phyloP scores from a whole-genome alignment of 2,797 vertebrate genomes.

The Enteromius viviparus region DNA sequence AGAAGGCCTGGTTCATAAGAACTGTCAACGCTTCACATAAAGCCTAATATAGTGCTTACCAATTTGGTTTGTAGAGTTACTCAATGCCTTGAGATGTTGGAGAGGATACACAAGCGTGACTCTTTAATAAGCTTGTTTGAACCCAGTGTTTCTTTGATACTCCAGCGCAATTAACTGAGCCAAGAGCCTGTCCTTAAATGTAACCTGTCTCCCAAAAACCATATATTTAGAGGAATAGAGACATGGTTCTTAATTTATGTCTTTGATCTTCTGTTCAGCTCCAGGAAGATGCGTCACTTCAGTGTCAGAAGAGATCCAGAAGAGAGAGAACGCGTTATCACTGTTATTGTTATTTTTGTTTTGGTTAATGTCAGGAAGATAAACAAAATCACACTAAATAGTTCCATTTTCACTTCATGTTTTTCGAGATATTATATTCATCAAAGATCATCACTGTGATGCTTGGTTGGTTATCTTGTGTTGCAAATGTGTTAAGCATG shows the following conservation, averaged over 20 bases:
- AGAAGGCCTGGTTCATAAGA: not conserved
- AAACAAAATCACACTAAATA: not conserved
- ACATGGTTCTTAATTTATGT: not conserved
- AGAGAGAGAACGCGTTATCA: not conserved
- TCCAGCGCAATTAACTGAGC: not conserved
- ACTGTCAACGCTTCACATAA: not conserved
- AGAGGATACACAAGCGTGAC: not conserved
- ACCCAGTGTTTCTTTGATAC: not conserved
- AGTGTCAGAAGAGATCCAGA: not conserved
- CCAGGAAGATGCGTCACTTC: not conserved
- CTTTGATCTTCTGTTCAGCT: not conserved
- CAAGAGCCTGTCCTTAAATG: slow-evolving; percentile 6
- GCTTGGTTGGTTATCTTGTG: not conserved
- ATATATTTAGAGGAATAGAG: not conserved
- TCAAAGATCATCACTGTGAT: not conserved
- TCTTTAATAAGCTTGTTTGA: not conserved
- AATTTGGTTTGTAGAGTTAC: not conserved
- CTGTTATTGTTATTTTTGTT: not conserved
- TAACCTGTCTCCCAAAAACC: not conserved
- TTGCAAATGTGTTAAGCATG: not conserved
- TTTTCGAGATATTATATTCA: not conserved
- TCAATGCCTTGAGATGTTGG: not conserved
- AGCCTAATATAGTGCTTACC: not conserved
- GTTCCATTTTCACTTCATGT: too few relatives aligned
- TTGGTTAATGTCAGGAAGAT: not conserved